phyloP scores from a whole-genome alignment of 2,113 vertebrate genomes.

The Pangasianodon hypophthalmus region DNA sequence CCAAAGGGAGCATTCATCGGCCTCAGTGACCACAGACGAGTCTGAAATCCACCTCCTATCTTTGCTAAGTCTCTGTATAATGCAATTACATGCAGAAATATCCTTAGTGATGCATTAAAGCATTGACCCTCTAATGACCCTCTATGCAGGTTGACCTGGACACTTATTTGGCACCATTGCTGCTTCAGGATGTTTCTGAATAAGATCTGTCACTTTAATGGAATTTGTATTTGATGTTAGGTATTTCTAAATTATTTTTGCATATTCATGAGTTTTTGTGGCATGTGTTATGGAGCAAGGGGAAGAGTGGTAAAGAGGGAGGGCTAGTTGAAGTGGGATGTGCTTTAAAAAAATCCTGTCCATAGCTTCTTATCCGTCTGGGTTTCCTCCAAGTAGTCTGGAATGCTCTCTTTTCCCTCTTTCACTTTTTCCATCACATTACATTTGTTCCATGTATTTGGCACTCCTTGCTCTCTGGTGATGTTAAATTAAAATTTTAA shows the following conservation, averaged over 20 bases:
- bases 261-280: not conserved
- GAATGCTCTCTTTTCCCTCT: conserved; percentile 52
- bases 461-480: not conserved
- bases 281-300: not conserved
- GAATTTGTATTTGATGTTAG: not conserved
- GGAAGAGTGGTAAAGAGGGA: not conserved
- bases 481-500: not conserved
- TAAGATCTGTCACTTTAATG: not conserved
- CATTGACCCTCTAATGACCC: not conserved
- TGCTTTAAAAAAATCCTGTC: conserved; percentile 45
- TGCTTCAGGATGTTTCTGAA: not conserved
- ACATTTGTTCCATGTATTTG: conserved; percentile 16
- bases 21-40: conserved; percentile 1
- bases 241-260: not conserved
- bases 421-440: conserved; percentile 9
- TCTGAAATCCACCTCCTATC: not conserved
- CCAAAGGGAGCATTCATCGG: not conserved
- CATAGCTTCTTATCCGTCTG: conserved; percentile 52
- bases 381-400: conserved; percentile 63
- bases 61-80: not conserved
- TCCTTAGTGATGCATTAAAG: not conserved
- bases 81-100: conserved; percentile 24
- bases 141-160: not conserved
- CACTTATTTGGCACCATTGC: not conserved
- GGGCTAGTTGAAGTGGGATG: conserved; percentile 23